These are phyloP conservation scores for Tipula confusa DNA, from an alignment of 2,888 invertebrate genomes.

Conservation along the genomic window DNA sequence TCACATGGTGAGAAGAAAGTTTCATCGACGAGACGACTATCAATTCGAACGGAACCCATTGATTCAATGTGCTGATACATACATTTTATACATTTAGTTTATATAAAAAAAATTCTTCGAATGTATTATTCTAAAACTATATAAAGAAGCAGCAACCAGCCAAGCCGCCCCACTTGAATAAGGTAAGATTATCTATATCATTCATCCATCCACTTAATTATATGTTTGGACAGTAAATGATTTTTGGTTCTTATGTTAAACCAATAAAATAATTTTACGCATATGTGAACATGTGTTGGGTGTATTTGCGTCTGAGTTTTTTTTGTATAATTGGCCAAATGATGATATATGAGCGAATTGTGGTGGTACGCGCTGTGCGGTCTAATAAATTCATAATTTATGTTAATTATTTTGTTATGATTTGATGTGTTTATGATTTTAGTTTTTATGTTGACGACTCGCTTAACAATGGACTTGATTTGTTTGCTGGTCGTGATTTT, in stretches of 20 bases:
- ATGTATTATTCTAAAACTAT: neutral
- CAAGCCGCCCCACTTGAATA: neutral
- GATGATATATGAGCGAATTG: neutral
- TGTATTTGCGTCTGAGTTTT: neutral
- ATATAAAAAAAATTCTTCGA: neutral
- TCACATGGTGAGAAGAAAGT: slow-evolving; percentile 37
- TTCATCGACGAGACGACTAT: slow-evolving; percentile 45
- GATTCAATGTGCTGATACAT: slow-evolving; percentile 51
- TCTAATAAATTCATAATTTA: slow-evolving; percentile 12
- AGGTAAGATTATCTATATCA: neutral
- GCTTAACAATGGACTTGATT: neutral
- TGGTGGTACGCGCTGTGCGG: neutral
- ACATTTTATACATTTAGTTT: neutral
- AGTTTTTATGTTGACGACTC: neutral
- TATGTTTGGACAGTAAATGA: no score
- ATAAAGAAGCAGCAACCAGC: neutral
- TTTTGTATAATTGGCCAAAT: neutral
- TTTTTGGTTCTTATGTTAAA: no score
- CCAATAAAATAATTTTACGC: neutral
- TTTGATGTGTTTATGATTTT: neutral
- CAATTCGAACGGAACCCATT: slow-evolving; percentile 49
- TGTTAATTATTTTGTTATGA: neutral
- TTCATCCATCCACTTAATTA: no score
- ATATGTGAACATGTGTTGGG: neutral
- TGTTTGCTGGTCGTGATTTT: neutral